Percentiles rank a stretch among this genome's conserved stretches.
phyloP scores from a whole-genome alignment of 2,113 vertebrate species.

The Cygnus atratus region DNA sequence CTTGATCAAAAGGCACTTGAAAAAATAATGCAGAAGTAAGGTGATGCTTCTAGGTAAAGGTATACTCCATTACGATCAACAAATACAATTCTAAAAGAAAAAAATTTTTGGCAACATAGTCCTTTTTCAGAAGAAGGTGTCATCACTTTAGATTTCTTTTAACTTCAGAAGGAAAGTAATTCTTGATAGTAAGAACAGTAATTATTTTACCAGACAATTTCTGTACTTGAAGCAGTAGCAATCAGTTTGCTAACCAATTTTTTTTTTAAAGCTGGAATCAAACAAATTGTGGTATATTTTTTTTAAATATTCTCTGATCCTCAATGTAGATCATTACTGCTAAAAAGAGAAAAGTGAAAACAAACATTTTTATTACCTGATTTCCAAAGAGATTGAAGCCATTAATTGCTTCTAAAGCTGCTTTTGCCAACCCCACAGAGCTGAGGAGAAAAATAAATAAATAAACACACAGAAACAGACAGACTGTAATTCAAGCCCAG shows the following conservation, averaged over 20 bases:
- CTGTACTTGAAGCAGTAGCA: not conserved
- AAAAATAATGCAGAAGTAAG: not conserved
- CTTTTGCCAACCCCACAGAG: constrained; percentile 96
- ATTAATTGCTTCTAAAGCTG: constrained; percentile 96
- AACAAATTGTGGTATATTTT: not conserved
- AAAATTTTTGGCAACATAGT: not conserved
- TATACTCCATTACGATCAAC: not conserved
- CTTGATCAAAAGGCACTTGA: not conserved
- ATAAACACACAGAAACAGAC: not conserved
- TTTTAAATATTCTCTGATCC: not conserved
- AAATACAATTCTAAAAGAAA: not conserved
- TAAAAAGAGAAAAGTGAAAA: constrained; percentile 32
- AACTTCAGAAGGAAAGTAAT: not conserved
- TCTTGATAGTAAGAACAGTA: not conserved
- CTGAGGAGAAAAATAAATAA: constrained; percentile 66
- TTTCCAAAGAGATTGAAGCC: constrained; percentile 99
- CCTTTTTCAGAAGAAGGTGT: not conserved
- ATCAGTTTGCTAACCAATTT: not conserved
- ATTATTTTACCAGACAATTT: not conserved
- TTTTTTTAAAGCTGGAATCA: not conserved
- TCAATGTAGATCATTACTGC: not conserved
- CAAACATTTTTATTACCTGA: constrained; percentile 83
- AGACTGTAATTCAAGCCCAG: not conserved
- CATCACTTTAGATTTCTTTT: not conserved
- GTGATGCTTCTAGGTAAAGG: not conserved